Conservation (phyloP, 2,888 invertebrate genomes). For the Chirona hameri region DNA sequence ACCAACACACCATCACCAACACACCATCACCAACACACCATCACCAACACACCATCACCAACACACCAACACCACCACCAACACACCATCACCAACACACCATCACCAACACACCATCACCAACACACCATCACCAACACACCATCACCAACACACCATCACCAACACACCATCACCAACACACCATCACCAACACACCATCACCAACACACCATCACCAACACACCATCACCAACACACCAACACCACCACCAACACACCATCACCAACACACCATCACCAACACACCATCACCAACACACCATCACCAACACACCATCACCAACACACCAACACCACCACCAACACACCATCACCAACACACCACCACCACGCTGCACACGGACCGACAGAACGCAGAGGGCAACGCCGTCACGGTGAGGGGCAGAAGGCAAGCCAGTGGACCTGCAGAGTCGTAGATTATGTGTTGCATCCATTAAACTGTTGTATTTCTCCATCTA, state of each 20-base stretch:
- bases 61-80: constrained; percentile 84
- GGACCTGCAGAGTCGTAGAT: no score
- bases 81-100: constrained; percentile 84
- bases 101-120: constrained; percentile 85
- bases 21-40: constrained; percentile 83
- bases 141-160: constrained; percentile 85
- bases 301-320: constrained; percentile 85
- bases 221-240: constrained; percentile 83
- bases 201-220: constrained; percentile 85
- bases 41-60: constrained; percentile 85
- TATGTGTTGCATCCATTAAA: no score
- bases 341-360: constrained; percentile 83
- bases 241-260: constrained; percentile 86
- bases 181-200: constrained; percentile 83
- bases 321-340: constrained; percentile 84
- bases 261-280: constrained; percentile 85
- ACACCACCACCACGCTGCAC: constrained; percentile 85
- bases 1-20: constrained; percentile 83
- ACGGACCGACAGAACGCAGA: constrained; percentile 81
- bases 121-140: constrained; percentile 78
- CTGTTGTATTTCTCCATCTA: no score
- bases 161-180: constrained; percentile 83
- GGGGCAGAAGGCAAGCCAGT: no score
- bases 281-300: constrained; percentile 78
- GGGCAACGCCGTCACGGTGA: constrained; percentile 52